A percentile compares a stretch with the other conserved stretches of the same genome.
These are phyloP conservation scores for Probosciger aterrimus DNA, from an alignment of 2,113 vertebrate species.

Conservation along the genomic window DNA sequence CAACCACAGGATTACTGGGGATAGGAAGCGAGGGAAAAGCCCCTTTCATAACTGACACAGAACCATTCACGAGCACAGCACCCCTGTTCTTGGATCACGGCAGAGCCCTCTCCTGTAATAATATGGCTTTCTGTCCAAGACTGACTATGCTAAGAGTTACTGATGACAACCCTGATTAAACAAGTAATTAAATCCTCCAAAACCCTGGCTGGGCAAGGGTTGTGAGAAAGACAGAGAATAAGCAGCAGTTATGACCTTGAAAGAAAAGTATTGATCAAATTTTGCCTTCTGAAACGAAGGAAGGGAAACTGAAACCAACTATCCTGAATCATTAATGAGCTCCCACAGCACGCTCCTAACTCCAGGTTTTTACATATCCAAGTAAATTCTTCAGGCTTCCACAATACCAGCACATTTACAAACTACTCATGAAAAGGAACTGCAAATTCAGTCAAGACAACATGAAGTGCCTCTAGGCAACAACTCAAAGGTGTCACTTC, in stretches of 20 bases:
- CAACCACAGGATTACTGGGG: neutral
- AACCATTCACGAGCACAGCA: neutral
- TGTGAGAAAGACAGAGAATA: neutral
- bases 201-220: neutral
- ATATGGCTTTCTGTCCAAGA: accelerated
- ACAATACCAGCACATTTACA: neutral
- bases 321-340: conserved; percentile 88
- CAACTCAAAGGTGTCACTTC: neutral
- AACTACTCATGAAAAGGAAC: neutral
- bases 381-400: neutral
- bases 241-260: conserved; percentile 81
- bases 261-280: conserved; percentile 78
- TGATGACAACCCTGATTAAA: neutral
- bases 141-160: neutral
- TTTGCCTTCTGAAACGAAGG: conserved; percentile 70
- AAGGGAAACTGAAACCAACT: conserved; percentile 79
- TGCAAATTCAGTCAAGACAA: neutral
- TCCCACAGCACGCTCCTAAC: conserved; percentile 32
- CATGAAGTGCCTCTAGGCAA: neutral
- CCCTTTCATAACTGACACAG: neutral
- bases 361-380: neutral
- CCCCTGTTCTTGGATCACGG: neutral
- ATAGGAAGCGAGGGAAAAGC: neutral
- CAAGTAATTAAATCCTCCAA: neutral
- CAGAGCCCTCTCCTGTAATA: neutral